These are phyloP conservation scores for Bombus superbus DNA, from an alignment of 1,140 invertebrate species.

Conservation along the genomic window DNA sequence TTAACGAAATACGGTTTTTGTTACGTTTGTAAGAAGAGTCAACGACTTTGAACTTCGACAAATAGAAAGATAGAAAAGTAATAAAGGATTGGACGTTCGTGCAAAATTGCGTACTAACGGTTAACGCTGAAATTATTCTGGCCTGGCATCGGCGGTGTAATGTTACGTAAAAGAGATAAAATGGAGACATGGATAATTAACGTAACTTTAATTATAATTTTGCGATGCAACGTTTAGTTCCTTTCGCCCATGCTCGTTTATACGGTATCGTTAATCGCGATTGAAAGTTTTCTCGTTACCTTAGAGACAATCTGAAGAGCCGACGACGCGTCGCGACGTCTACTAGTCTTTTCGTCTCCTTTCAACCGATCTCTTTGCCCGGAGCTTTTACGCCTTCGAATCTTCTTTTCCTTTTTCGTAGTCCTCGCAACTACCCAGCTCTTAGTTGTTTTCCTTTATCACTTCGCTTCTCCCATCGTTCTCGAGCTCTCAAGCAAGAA, in stretches of 20 bases:
- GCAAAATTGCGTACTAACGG: no score
- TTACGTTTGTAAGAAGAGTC: no score
- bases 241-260: neutral
- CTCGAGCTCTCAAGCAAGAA: neutral
- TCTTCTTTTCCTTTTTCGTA: neutral
- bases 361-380: neutral
- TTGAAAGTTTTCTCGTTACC: conserved; percentile 60
- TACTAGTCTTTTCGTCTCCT: neutral
- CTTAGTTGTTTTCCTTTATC: neutral
- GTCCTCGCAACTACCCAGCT: neutral
- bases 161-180: no score
- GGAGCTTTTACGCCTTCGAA: neutral
- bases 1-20: no score
- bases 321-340: neutral
- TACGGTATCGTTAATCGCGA: conserved; percentile 41
- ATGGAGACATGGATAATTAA: neutral
- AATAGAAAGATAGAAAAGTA: no score
- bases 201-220: neutral
- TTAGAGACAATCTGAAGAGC: conserved; percentile 8
- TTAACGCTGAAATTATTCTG: no score
- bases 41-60: no score
- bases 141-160: no score
- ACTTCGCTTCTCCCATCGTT: neutral
- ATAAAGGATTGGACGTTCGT: fast-evolving
- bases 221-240: neutral